Evolutionary conservation across 1,140 invertebrate genomes (phyloP), one percentile per base, ranked within the genome.

Genomic region (Vanessa atalanta): DNA sequence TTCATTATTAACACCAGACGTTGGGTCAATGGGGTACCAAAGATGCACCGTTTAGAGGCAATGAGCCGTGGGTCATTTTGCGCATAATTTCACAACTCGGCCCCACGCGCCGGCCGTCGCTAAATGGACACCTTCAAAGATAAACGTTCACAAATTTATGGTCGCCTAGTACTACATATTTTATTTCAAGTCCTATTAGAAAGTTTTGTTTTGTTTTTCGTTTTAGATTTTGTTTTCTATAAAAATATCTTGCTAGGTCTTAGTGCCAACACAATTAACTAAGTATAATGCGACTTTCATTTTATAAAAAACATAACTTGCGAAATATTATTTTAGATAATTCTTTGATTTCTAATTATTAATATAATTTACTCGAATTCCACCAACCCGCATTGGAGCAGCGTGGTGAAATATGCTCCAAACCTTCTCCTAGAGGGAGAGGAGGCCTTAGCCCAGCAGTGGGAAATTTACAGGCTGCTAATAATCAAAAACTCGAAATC

Each of bases 51-150:
- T 88, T 88, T 85, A 87, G 77, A 75, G 76, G 78, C 87, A 91
- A 91, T 86, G 87, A 88, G 79, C 82, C 88, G 88, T 86, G 81
- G 84, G 85, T 78, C 76, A 86, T 90, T 88, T 89, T 70, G 75
- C 88, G 88, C 82, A 83, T 90, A 90, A 90, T 91, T 88, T 88
- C 83, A 77, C 85, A 78, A 64, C 76, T 72, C 67, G 70, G 73
- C 80, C 76, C 79, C 72, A 57, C 47, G 78, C 71, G 64, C 65
- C 71, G 48, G 55, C 65, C 55, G 76, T 66, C 72, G 75, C 78
- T 77, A 78, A 76, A 79, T 63, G 76, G 69, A 57, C 23, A 75
- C 71, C 79, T 57, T 47, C 47, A 53, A 74, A 74, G 63, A 79
- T 67, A 71, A 72, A 72, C 69, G 50, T 61, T 61, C 47, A 43